Evolutionary conservation across 2,797 vertebrate genomes (phyloP).

Genomic region (Silurus lanzhouensis): DNA sequence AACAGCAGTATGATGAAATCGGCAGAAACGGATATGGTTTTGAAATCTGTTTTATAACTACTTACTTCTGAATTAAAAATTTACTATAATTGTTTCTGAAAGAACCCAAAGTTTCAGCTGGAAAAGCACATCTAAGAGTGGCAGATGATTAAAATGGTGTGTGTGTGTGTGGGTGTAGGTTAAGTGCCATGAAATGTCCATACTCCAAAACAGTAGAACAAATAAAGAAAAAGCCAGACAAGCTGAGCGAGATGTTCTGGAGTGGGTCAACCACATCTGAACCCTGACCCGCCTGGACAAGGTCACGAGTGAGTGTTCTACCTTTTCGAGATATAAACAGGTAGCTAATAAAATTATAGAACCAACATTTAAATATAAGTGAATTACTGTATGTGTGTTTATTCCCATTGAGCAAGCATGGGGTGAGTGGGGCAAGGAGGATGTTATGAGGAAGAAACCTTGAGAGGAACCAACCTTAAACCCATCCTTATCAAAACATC

Average conservation of each 20-base stretch:
- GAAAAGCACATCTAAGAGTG: not conserved
- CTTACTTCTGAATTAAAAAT: not conserved
- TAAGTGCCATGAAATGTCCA: conserved; percentile 78
- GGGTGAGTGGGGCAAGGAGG: too few species aligned
- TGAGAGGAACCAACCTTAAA: too few species aligned
- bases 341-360: too few species aligned
- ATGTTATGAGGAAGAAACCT: too few species aligned
- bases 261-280: conserved; percentile 69
- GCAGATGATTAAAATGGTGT: not conserved
- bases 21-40: not conserved
- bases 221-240: conserved; percentile 81
- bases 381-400: too few species aligned
- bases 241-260: conserved; percentile 75
- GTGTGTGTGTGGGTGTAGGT: conserved; percentile 40
- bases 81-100: not conserved
- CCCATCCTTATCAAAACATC: too few species aligned
- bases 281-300: conserved; percentile 66
- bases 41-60: not conserved
- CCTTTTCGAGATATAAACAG: not conserved
- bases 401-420: too few species aligned
- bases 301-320: conserved; percentile 70
- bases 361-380: too few species aligned
- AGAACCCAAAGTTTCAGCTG: not conserved
- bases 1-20: not conserved
- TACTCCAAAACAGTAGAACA: conserved; percentile 79